Evolutionary conservation across 2,113 vertebrate genomes (phyloP), one percentile per base, ranked within the genome.

Genomic region (Polyodon spathula): DNA sequence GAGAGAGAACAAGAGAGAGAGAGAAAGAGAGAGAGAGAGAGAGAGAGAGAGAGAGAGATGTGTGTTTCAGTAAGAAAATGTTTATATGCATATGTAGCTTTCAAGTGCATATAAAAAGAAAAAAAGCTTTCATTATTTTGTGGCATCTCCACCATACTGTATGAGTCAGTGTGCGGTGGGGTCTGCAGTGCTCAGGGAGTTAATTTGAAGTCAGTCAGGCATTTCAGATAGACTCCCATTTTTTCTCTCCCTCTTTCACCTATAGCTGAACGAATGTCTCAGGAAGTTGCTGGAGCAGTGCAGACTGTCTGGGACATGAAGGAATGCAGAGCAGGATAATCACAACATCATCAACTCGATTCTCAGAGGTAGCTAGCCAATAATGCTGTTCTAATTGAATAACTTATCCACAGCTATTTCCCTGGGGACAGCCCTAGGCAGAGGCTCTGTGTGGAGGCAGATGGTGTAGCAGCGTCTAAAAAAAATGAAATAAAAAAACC

Each of bases 311-410:
- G 78, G 76, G 82, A 85, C 86, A 88, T 89, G 88, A 84, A 91
- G 91, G 90, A 96, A 94, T 95, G 93, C 87, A 84, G 84, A 85
- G 78, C 74, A 68, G 84, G 83, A 86, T 93, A 94, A 96, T 98
- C 92, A 95, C 89, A 92, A 90, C 91, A 94, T 95, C 92, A 95
- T 93, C 92, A 92, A 81, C 85, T 84, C 85, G 82, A 90, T 92
- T 88, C 91, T 92, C 89, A 64, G 89, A 93, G 89, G 90, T 90
- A 87, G 87, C 84, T 82, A 86, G 90, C 84, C 95, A 97, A 92
- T 95, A 97, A 95, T 91, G 89, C 90, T 81, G 79, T 86, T 93
- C 90, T 97, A 97, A 97, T 95, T 97, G 91, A 97, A 97, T 97
- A 95, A 95, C 91, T 93, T 93, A 97, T 91, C 89, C 87, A 69